A percentile compares a stretch with the other conserved stretches of the same genome.
Evolutionary conservation across 1,140 invertebrate species (phyloP).

Genomic region (Zaprionus ghesquierei): DNA sequence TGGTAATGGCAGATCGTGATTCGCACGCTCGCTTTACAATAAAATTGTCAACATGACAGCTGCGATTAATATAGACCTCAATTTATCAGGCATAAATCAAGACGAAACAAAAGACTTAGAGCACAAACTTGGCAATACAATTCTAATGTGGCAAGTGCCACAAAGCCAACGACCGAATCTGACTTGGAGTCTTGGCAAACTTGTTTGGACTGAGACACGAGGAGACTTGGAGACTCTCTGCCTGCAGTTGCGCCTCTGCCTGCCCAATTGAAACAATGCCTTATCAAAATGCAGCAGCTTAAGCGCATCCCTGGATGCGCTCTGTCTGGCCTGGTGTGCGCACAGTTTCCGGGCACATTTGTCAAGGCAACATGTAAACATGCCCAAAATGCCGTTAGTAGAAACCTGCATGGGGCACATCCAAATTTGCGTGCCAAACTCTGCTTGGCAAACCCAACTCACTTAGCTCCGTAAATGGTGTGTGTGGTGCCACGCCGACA

Average conservation of each 20-base stretch:
- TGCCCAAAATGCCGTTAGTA: slow-evolving; percentile 61
- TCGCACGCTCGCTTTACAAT: slow-evolving; percentile 47
- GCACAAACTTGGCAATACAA: slow-evolving; percentile 40
- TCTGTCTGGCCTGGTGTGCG: too few species aligned
- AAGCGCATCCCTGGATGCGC: too few species aligned
- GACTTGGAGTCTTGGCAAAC: slow-evolving; percentile 35
- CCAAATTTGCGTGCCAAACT: slow-evolving; percentile 46
- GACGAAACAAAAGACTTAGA: slow-evolving; percentile 39
- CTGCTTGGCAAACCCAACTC: slow-evolving; percentile 21
- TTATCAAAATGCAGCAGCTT: slow-evolving; percentile 64
- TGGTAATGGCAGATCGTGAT: slow-evolving; percentile 46
- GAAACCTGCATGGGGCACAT: slow-evolving; percentile 39
- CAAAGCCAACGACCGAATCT: slow-evolving; percentile 59
- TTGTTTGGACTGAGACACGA: slow-evolving; percentile 58
- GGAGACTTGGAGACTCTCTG: slow-evolving; percentile 32
- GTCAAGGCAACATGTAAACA: slow-evolving; percentile 72
- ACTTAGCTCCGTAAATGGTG: slow-evolving; percentile 55
- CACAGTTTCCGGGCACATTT: slow-evolving; percentile 71
- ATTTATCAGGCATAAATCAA: slow-evolving; percentile 71
- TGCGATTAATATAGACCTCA: slow-evolving; percentile 67
- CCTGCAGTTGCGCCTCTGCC: slow-evolving; percentile 15
- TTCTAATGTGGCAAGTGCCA: slow-evolving; percentile 46
- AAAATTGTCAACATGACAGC: slow-evolving; percentile 77
- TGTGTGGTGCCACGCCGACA: too few species aligned
- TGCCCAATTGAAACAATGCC: slow-evolving; percentile 56